These are phyloP conservation scores for Syngnathus scovelli DNA, from an alignment of 2,113 vertebrate species.

Conservation along the genomic window DNA sequence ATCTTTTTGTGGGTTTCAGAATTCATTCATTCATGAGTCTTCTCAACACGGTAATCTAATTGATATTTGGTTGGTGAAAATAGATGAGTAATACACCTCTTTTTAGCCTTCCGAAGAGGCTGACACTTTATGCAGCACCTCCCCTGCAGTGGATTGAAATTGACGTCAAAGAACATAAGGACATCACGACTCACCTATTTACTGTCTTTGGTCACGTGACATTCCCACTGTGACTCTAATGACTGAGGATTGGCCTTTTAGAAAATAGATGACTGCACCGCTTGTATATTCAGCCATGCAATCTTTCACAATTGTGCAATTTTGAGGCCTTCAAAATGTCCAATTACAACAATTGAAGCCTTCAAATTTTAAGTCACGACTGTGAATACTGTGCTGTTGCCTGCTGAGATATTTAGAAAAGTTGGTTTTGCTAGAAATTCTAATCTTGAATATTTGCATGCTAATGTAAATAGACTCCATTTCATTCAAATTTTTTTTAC, in stretches of 20 bases:
- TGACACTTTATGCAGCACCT: neutral
- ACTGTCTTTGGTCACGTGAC: neutral
- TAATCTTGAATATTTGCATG: neutral
- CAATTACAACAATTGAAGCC: neutral
- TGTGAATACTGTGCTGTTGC: neutral
- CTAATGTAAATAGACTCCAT: constrained; percentile 38
- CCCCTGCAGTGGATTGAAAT: too few relatives aligned
- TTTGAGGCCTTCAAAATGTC: neutral
- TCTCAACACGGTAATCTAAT: too few relatives aligned
- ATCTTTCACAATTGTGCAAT: neutral
- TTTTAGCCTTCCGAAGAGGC: too few relatives aligned
- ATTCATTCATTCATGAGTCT: too few relatives aligned
- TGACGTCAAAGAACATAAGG: too few relatives aligned
- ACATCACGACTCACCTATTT: too few relatives aligned
- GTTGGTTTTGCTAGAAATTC: neutral
- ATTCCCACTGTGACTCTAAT: neutral
- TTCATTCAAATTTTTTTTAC: constrained; percentile 24
- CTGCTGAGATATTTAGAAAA: neutral
- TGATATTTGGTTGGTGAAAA: too few relatives aligned
- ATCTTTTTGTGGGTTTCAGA: too few relatives aligned
- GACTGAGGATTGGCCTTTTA: neutral
- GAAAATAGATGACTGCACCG: neutral
- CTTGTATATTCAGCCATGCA: neutral
- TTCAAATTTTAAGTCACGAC: neutral
- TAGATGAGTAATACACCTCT: too few relatives aligned